A percentile compares a stretch with the other conserved stretches of the same genome.
Conservation (phyloP, 2,113 vertebrate species). For the Oncorhynchus nerka region DNA sequence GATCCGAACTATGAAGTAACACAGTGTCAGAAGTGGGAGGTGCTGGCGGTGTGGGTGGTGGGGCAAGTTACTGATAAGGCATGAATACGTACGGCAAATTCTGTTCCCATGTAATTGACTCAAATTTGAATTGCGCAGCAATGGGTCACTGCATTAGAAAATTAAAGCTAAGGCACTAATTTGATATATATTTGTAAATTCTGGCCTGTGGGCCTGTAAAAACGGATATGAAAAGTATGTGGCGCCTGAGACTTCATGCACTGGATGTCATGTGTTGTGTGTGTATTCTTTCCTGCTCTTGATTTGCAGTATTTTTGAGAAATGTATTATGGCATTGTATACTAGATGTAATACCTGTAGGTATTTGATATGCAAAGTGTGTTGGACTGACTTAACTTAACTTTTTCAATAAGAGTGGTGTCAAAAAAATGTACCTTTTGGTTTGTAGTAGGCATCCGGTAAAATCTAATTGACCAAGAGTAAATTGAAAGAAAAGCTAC, state of each 20-base stretch:
- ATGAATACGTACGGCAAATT: slow-evolving; percentile 84
- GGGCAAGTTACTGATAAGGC: slow-evolving; percentile 83
- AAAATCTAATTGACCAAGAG: too few relatives aligned
- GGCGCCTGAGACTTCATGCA: slow-evolving; percentile 41
- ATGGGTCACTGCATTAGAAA: slow-evolving; percentile 90
- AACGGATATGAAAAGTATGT: slow-evolving; percentile 42
- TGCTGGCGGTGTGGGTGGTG: slow-evolving; percentile 13
- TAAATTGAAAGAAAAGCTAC: too few relatives aligned
- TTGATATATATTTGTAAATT: slow-evolving; percentile 87
- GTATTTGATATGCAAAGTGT: too few relatives aligned
- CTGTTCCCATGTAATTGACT: slow-evolving; percentile 88
- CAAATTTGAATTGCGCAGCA: slow-evolving; percentile 89
- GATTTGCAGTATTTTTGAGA: too few relatives aligned
- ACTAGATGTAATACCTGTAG: too few relatives aligned
- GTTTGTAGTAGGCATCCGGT: too few relatives aligned
- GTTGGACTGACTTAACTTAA: too few relatives aligned
- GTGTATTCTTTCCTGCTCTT: too few relatives aligned
- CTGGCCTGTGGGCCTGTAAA: slow-evolving; percentile 69
- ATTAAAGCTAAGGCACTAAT: slow-evolving; percentile 83
- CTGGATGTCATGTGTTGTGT: slow-evolving; percentile 52
- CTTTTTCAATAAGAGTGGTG: too few relatives aligned
- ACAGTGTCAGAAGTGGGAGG: background rate
- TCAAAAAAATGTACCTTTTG: too few relatives aligned
- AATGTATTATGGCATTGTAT: too few relatives aligned
- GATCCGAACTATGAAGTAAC: too few relatives aligned